Evolutionary conservation across 2,888 invertebrate species (phyloP), one percentile per base, ranked within the genome.

Genomic region (Zaprionus bogoriensis): DNA sequence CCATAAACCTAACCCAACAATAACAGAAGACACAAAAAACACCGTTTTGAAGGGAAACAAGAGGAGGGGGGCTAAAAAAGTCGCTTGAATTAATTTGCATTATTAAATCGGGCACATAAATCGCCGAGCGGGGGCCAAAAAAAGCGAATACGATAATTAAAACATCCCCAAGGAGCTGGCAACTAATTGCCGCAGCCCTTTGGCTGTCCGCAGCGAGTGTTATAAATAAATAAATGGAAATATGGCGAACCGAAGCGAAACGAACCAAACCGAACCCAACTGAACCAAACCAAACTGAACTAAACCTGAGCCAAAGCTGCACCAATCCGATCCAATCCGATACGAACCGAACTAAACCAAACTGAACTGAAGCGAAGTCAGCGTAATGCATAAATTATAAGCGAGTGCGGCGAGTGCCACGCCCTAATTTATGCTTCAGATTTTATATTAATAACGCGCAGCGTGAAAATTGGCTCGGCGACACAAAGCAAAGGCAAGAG

Each of bases 371-470:
- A 67, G 52, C 61, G 62, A 57, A 69, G 81, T 77, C 81, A 71
- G 68, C 64, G 62, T 44, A 62, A 78, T 78, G 78, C 74, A 76
- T 80, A 81, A 81, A 81, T 78, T 76, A 80, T 67, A 69, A 76
- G 59, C 64, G 67, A 70, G 61, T 73, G 75, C 66, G 75, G 61
- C 54, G 27, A 36, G 7, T 6, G 53, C 65, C 63, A 53, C 75
- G 85, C 74, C 76, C 75, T 79, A 70, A 77, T 81, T 84, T 85
- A 75, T 79, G 71, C 76, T 81, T 75, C 72, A 74, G 73, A 71
- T 71, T 65, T 72, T 47, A 68, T 72, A 73, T 74, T 77, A 82
- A 85, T 81, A 68, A 59, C 68, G 74, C 72, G 50, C 72, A 71
- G 74, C 74, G 64, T 73, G 75, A 58, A 76, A 75, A 80, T 73